Evolutionary conservation across 1,140 invertebrate species (phyloP), one percentile per base, ranked within the genome.

Genomic region (Solenopsis fugax): DNA sequence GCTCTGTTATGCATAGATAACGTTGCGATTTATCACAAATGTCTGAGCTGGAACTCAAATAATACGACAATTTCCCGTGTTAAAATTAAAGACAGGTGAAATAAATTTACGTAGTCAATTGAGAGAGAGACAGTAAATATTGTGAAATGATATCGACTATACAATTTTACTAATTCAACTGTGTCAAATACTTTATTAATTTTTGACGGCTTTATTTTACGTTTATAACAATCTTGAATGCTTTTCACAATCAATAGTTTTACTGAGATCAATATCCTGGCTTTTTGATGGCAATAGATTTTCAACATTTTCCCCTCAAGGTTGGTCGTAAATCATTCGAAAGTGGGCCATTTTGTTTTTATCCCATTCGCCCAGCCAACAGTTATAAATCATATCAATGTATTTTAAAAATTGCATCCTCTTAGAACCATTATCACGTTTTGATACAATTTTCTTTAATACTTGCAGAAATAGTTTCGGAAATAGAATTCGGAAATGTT

Each of bases 251-350:
- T 82, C 54, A 60, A 29, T 58, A 9, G 54, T 81, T 69, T 37
- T 41, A 81, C 9, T n/a, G 24, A 58, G 34, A 2, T 72, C 18
- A 72, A 58, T 56, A 29, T 16, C 48, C 52, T 82, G 29, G 18
- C 7, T 58, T 58, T 48, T 48, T 60, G n/a, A 24, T 24, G 48
- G 4, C 34, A 48, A 73, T 72, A 41, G 64, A 7, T 56, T 58
- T 48, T 73, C 29, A 0, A 60, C 73, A 72, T 60, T 60, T 82
- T 18, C 18, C 7, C 7, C 29, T 73, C 12, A 10, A 73, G 6
- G n/a, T 72, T 5, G n/a, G 12, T 60, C 37, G 9, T 82, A 73
- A 82, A 73, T 82, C 37, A 21, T 48, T 73, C 18, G 50, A 58
- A 81, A 81, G 52, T 18, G 16, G 48, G 4, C 9, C 21, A 81